Evolutionary conservation across 2,797 vertebrate genomes (phyloP).

Genomic region (Setipinna tenuifilis): DNA sequence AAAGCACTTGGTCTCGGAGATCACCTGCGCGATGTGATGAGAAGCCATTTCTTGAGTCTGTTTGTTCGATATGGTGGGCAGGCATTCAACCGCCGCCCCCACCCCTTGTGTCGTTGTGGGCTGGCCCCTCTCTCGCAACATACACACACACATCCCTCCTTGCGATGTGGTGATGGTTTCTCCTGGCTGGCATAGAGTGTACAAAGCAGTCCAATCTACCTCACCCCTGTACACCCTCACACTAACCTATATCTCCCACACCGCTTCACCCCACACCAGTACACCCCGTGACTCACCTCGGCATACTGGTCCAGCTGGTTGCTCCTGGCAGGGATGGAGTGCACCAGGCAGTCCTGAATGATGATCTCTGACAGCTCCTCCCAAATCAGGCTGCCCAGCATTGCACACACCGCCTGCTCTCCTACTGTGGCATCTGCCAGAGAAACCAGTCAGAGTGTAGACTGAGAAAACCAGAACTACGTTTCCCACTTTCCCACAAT

Average conservation of each 20-base stretch:
- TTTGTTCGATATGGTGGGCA: too few relatives aligned
- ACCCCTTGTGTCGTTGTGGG: too few relatives aligned
- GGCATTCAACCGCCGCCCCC: too few relatives aligned
- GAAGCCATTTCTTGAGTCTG: too few relatives aligned
- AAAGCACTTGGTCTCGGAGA: slow-evolving; percentile 90
- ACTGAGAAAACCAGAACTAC: not conserved
- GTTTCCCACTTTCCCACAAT: not conserved
- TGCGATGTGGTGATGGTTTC: not conserved
- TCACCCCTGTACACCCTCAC: too few relatives aligned
- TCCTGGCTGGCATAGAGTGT: too few relatives aligned
- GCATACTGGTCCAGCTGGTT: slow-evolving; percentile 89
- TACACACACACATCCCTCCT: not conserved
- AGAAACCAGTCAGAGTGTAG: not conserved
- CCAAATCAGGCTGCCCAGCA: slow-evolving; percentile 89
- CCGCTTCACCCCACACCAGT: too few relatives aligned
- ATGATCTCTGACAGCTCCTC: slow-evolving; percentile 89
- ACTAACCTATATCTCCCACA: too few relatives aligned
- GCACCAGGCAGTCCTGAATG: slow-evolving; percentile 89
- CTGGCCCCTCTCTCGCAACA: too few relatives aligned
- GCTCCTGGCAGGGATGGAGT: slow-evolving; percentile 91
- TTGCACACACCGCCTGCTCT: slow-evolving; percentile 74
- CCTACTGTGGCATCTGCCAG: slow-evolving; percentile 78
- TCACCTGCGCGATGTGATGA: slow-evolving; percentile 77
- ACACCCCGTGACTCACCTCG: slow-evolving; percentile 74
- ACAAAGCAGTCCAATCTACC: too few relatives aligned